Conservation (phyloP, 2,797 vertebrate species). For the Synaphobranchus kaupii region DNA sequence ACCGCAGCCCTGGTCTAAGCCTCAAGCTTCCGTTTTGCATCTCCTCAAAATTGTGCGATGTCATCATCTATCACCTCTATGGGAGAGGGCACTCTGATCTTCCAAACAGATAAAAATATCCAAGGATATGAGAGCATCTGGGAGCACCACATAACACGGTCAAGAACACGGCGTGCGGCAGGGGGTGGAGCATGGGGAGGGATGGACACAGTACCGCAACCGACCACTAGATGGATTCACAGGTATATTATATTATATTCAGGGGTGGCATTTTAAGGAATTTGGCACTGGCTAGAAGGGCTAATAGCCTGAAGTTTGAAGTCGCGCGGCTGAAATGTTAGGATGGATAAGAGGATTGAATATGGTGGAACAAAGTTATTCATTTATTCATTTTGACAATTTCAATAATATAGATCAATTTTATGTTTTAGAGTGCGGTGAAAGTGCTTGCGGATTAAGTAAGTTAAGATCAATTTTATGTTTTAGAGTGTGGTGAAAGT, state of each 20-base stretch:
- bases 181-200: background rate
- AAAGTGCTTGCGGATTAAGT: too few species aligned
- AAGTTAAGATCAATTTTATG: too few species aligned
- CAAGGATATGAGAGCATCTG: background rate
- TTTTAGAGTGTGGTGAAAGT: too few species aligned
- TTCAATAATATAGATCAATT: too few species aligned
- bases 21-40: background rate
- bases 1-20: background rate
- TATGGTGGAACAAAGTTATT: too few species aligned
- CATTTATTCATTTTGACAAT: too few species aligned
- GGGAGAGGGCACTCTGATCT: background rate
- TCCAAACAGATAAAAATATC: slow-evolving; percentile 2
- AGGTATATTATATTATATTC: background rate
- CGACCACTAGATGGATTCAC: background rate
- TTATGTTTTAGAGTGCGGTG: too few species aligned
- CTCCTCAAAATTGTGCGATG: background rate
- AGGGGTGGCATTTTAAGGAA: too few species aligned
- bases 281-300: too few species aligned
- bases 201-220: background rate
- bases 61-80: background rate
- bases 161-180: background rate
- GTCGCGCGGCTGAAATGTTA: too few species aligned
- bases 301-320: too few species aligned
- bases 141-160: background rate
- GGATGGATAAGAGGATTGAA: too few species aligned